Evolutionary conservation across 1,140 invertebrate genomes (phyloP).

Genomic region (Parasteatoda tepidariorum): DNA sequence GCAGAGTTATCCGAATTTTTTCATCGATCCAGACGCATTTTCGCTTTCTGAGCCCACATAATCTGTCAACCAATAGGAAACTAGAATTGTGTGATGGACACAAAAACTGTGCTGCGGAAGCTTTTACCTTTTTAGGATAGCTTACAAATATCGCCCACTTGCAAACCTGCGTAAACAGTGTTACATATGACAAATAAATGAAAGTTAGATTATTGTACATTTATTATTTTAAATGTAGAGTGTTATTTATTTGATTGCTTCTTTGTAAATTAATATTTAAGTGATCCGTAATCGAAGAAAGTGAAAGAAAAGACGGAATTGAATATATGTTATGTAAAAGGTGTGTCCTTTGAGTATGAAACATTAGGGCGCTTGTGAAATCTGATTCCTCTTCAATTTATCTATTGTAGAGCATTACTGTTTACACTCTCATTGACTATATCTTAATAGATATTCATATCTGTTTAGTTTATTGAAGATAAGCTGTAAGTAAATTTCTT

Average conservation of each 20-base stretch:
- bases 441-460: too few species aligned
- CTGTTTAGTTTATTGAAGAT: too few species aligned
- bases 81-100: neutral
- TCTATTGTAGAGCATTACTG: neutral
- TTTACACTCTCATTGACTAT: neutral
- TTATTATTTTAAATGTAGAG: neutral
- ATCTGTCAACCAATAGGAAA: conserved; percentile 32
- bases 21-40: too few species aligned
- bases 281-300: neutral
- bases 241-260: neutral
- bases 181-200: conserved; percentile 51
- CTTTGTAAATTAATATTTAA: conserved; percentile 22
- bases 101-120: conserved; percentile 1
- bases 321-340: conserved; percentile 2
- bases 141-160: conserved; percentile 59
- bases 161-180: neutral
- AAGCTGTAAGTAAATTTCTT: too few species aligned
- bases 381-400: conserved; percentile 36
- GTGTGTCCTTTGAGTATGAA: conserved; percentile 50
- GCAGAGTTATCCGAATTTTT: too few species aligned
- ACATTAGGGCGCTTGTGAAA: conserved; percentile 48
- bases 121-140: conserved; percentile 55
- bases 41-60: conserved; percentile 23
- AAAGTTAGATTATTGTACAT: neutral
- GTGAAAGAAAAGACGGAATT: neutral